Base-by-base conservation (phyloP, 2,797 vertebrate species). In the Myotis vivesi region DNA sequence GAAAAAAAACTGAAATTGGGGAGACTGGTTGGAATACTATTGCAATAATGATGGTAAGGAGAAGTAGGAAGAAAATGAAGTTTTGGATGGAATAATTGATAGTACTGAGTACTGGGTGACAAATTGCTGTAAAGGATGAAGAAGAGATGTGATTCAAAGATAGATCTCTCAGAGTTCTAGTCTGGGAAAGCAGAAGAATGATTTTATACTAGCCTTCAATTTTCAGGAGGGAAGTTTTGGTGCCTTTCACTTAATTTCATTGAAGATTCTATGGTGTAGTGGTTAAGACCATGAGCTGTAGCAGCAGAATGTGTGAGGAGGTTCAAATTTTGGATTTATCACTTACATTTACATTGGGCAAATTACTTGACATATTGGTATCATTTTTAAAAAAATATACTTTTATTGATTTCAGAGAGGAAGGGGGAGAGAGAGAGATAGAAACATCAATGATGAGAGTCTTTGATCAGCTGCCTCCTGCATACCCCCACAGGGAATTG, bases 281-380 rank as follows among this genome's bases (percentile, higher is more conserved):
- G 16, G 20, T 57, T 41, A 28, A 23, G 6, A 81, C 0, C 28
- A 5, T 81, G 38, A 73, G 4, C 23, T 69, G 44, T 72, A 66
- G 4, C 15, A 6, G 59, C 44, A 76, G 49, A 19, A 17, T 69
- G 20, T 85, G 0, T 38, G 15, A 3, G 17, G 6, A 41, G 15
- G 33, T 68, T 87, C 11, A n/a, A 81, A 64, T 91, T 94, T 28
- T 79, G 22, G 22, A 66, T 88, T 93, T 69, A 64, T 86, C 25
- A 66, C 28, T 55, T 87, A 44, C 0, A 0, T 19, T 64, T 64
- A 68, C 25, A 36, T 33, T 59, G 23, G 41, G 30, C n/a, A 91
- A 59, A 75, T 30, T 38, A 6, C 33, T 80, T 57, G 17, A 20
- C n/a, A 62, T 88, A 44, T 64, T 53, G 49, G 11, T 57, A 33